These are phyloP conservation scores for Microcebus murinus DNA, from an alignment of 2,113 vertebrate species.

Conservation along the genomic window DNA sequence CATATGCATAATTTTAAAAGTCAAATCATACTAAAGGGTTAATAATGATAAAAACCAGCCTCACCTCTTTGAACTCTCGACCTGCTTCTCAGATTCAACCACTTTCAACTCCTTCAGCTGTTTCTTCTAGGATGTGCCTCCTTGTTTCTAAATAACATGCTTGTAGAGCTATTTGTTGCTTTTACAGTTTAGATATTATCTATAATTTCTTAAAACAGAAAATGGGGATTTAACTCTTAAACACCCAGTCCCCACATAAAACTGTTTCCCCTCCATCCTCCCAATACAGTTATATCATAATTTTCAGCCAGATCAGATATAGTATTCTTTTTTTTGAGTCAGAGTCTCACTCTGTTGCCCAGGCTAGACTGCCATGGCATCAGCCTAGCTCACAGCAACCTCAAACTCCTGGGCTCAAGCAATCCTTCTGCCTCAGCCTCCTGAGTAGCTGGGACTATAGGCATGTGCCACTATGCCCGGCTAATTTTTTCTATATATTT, in stretches of 20 bases:
- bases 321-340: neutral
- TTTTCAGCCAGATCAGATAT: neutral
- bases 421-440: no score
- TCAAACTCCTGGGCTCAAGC: no score
- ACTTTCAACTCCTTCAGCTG: neutral
- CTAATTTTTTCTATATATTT: no score
- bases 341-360: no score
- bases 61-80: neutral
- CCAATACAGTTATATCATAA: neutral
- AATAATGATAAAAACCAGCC: neutral
- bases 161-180: slow-evolving; percentile 31
- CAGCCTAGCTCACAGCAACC: no score
- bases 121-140: neutral
- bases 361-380: no score
- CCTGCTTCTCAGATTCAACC: neutral
- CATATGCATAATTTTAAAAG: neutral
- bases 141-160: slow-evolving; percentile 39
- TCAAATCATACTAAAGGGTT: neutral
- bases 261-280: neutral
- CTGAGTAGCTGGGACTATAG: no score
- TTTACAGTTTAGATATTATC: neutral
- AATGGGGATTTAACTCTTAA: slow-evolving; percentile 8
- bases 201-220: slow-evolving; percentile 40
- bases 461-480: no score
- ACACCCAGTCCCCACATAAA: neutral